phyloP scores from a whole-genome alignment of 2,113 vertebrate species.

The Hoplias malabaricus region DNA sequence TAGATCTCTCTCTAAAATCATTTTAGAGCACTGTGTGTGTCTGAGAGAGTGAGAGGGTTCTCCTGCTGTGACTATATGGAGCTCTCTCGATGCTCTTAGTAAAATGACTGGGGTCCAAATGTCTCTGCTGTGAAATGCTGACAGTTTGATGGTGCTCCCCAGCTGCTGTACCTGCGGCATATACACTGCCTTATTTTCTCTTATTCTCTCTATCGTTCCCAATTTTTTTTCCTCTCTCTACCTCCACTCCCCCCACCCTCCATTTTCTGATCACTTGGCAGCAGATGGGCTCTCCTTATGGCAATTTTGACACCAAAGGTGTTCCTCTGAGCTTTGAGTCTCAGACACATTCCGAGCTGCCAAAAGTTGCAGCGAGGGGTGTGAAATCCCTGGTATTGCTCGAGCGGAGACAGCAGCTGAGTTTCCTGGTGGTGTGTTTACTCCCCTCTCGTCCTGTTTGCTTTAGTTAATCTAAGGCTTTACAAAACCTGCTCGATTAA shows the following conservation, averaged over 20 bases:
- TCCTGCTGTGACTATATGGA: conserved; percentile 61
- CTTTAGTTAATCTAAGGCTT: not conserved
- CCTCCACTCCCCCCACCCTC: conserved; percentile 4
- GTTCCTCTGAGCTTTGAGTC: conserved; percentile 48
- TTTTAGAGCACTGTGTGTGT: conserved; percentile 33
- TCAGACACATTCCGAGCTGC: conserved; percentile 54
- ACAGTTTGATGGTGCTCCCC: conserved; percentile 47
- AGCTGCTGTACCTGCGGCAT: conserved; percentile 66
- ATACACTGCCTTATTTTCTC: conserved; percentile 32
- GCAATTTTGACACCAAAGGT: conserved; percentile 58
- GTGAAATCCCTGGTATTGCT: conserved; percentile 58
- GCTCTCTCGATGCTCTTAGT: conserved; percentile 26
- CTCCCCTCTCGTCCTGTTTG: not conserved
- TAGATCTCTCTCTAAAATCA: too few relatives aligned
- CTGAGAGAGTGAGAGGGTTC: conserved; percentile 62
- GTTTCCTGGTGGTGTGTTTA: conserved; percentile 14
- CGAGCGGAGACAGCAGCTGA: conserved; percentile 11
- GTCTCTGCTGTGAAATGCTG: conserved; percentile 54
- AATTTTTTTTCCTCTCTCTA: conserved; percentile 9
- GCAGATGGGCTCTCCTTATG: conserved; percentile 75
- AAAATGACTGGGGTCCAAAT: conserved; percentile 52
- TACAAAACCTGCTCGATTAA: not conserved
- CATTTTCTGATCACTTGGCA: conserved; percentile 57
- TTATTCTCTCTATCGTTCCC: conserved; percentile 34
- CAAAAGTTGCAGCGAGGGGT: conserved; percentile 47